Evolutionary conservation across 2,113 vertebrate species (phyloP).

Genomic region (Nyctereutes procyonoides): DNA sequence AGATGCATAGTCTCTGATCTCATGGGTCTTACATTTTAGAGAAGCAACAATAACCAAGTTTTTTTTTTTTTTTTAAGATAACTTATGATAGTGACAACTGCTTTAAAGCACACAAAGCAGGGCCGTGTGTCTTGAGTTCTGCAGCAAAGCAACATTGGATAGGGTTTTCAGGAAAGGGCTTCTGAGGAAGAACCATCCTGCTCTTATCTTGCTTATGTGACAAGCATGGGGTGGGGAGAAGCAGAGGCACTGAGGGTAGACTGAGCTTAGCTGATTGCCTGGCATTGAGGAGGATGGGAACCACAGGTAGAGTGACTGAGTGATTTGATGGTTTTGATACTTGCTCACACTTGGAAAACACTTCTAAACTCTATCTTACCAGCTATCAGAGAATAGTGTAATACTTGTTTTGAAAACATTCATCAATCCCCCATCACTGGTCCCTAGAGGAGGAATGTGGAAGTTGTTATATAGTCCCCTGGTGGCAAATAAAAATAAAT

Average conservation of each 20-base stretch:
- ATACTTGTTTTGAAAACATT: not conserved
- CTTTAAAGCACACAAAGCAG: not conserved
- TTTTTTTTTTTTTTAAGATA: not conserved
- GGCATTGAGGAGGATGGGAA: not conserved
- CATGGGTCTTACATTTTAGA: not conserved
- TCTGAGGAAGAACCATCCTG: not conserved
- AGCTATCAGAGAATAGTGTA: not conserved
- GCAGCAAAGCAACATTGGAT: not conserved
- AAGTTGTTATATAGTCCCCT: not conserved
- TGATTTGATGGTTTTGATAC: not conserved
- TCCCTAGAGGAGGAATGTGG: not conserved
- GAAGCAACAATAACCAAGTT: not conserved
- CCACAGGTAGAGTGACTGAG: not conserved
- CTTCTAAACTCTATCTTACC: not conserved
- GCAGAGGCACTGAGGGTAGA: not conserved
- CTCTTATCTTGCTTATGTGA: not conserved
- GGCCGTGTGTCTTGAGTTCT: not conserved
- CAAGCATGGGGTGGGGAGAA: not conserved
- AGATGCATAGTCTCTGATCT: not conserved
- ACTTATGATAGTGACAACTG: not conserved
- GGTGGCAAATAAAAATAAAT: constrained; percentile 33
- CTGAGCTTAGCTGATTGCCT: not conserved
- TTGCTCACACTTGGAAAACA: not conserved
- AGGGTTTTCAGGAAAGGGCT: not conserved
- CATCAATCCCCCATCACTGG: not conserved